Percentiles rank a stretch among this genome's conserved stretches.
phyloP scores from a whole-genome alignment of 2,113 vertebrate genomes.

The Euleptes europaea region DNA sequence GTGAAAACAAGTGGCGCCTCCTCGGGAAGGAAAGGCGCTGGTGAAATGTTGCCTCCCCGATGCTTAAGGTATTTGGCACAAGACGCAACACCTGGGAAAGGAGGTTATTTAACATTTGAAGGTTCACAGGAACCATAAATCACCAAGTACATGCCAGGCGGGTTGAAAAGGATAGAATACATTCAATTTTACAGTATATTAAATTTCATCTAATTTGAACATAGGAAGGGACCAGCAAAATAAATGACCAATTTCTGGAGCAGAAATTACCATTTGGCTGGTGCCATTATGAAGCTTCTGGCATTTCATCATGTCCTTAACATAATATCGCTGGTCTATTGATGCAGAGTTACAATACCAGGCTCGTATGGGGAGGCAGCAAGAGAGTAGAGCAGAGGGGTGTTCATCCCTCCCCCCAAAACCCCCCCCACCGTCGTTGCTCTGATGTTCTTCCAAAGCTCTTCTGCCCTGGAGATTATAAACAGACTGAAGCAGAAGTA shows the following conservation, averaged over 20 bases:
- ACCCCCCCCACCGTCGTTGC: slow-evolving; percentile 76
- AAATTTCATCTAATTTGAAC: slow-evolving; percentile 86
- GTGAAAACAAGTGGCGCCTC: slow-evolving; percentile 40
- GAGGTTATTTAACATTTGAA: slow-evolving; percentile 83
- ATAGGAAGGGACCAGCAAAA: slow-evolving; percentile 83
- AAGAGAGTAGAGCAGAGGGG: slow-evolving; percentile 71
- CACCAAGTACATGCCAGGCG: slow-evolving; percentile 76
- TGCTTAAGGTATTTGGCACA: slow-evolving; percentile 71
- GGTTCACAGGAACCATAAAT: slow-evolving; percentile 79
- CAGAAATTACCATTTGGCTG: slow-evolving; percentile 85
- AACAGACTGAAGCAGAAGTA: slow-evolving; percentile 79
- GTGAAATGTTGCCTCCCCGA: slow-evolving; percentile 74
- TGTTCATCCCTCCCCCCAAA: too few species aligned
- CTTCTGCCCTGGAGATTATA: slow-evolving; percentile 80
- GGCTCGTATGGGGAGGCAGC: slow-evolving; percentile 80
- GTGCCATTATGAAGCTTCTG: slow-evolving; percentile 79
- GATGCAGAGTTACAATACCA: slow-evolving; percentile 81
- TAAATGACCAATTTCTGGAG: slow-evolving; percentile 89
- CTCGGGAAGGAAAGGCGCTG: slow-evolving; percentile 55
- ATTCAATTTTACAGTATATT: slow-evolving; percentile 87
- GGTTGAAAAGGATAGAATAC: slow-evolving; percentile 82
- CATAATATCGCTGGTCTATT: slow-evolving; percentile 85
- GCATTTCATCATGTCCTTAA: slow-evolving; percentile 86
- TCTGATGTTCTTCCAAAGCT: slow-evolving; percentile 78
- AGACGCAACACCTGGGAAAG: slow-evolving; percentile 65